Evolutionary conservation across 2,888 invertebrate species (phyloP).

Genomic region (Cheilosia vulpina): DNA sequence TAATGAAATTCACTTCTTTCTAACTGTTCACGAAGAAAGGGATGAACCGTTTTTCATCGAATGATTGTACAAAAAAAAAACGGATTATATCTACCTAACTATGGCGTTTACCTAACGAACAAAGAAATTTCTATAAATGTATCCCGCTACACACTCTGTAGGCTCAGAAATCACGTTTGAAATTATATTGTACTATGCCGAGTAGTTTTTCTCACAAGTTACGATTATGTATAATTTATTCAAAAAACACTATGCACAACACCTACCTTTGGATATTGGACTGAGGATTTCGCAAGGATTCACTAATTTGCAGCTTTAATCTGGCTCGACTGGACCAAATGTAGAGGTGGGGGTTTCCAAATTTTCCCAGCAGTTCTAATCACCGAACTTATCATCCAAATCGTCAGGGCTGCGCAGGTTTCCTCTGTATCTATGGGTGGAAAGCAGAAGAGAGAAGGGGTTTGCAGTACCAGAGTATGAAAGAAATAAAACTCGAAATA

Average conservation of each 20-base stretch:
- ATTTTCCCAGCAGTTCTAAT: no score
- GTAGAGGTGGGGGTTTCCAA: no score
- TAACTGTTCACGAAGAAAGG: neutral
- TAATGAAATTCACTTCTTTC: neutral
- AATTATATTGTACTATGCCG: neutral
- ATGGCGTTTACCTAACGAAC: conserved; percentile 1
- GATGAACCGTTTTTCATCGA: conserved; percentile 1
- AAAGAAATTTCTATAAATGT: neutral
- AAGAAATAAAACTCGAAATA: no score
- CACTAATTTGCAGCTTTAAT: neutral
- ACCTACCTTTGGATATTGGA: neutral
- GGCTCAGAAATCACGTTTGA: neutral
- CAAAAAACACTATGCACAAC: neutral
- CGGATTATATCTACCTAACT: neutral
- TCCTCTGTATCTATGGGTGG: no score
- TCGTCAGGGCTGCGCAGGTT: no score
- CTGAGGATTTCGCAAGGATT: neutral
- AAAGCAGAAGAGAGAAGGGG: no score
- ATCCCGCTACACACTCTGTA: neutral
- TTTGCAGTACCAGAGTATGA: no score
- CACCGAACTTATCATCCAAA: no score
- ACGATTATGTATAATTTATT: neutral
- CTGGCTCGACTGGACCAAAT: no score
- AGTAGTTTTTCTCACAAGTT: neutral
- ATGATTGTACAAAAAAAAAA: neutral